phyloP scores from a whole-genome alignment of 2,888 invertebrate genomes.

The Callimorpha dominula region DNA sequence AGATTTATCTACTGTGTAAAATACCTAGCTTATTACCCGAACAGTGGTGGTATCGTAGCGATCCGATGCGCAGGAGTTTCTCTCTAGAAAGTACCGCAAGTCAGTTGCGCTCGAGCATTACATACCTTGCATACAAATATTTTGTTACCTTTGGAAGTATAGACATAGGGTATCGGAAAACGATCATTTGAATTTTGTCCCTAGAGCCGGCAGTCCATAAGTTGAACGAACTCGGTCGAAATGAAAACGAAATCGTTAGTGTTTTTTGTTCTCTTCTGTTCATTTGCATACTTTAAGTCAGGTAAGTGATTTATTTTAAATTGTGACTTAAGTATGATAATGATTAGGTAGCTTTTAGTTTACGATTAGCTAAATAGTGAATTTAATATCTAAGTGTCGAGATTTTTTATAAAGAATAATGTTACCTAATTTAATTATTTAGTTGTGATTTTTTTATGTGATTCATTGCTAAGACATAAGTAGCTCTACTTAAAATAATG shows the following conservation, averaged over 20 bases:
- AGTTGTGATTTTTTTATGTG: no score
- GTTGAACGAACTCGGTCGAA: slow-evolving; percentile 58
- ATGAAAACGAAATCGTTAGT: slow-evolving; percentile 70
- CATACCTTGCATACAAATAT: slow-evolving; percentile 84
- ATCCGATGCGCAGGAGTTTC: slow-evolving; percentile 79
- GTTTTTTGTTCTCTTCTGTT: slow-evolving; percentile 60
- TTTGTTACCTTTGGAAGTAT: slow-evolving; percentile 70
- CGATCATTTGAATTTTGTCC: slow-evolving; percentile 80
- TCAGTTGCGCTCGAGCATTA: slow-evolving; percentile 73
- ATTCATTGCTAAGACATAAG: no score
- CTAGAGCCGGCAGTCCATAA: slow-evolving; percentile 71
- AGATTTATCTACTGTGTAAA: slow-evolving; percentile 47
- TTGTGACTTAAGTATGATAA: background rate
- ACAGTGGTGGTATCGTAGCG: slow-evolving; percentile 65
- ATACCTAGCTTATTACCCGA: slow-evolving; percentile 41
- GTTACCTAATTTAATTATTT: background rate
- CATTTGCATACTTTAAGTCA: slow-evolving; percentile 55
- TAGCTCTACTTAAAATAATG: no score
- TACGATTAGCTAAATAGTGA: background rate
- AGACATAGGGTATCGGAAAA: slow-evolving; percentile 71
- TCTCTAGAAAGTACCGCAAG: slow-evolving; percentile 86
- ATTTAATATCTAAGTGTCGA: background rate
- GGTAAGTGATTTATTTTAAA: slow-evolving; percentile 58
- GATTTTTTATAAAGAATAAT: background rate
- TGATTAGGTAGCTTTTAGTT: background rate